Evolutionary conservation across 2,797 vertebrate genomes (phyloP).

Genomic region (Argyrosomus regius): DNA sequence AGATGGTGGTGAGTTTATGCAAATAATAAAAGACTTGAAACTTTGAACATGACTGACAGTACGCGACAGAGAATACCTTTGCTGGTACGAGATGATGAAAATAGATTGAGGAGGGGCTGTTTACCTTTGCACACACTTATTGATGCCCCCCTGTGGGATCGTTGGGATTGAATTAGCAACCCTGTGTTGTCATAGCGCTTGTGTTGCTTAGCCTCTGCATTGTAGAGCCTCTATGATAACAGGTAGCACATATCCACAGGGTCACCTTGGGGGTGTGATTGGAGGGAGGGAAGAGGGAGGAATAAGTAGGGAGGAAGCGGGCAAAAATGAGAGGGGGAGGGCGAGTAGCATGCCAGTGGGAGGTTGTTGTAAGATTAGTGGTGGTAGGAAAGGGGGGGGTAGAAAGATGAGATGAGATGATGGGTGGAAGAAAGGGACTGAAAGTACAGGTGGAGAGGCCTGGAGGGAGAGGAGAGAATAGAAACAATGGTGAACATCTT

Average conservation of each 20-base stretch:
- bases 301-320: constrained; percentile 20
- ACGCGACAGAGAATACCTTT: constrained; percentile 26
- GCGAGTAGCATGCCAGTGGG: constrained; percentile 25
- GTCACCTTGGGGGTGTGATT: constrained; percentile 75
- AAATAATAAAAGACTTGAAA: neutral
- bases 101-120: constrained; percentile 29
- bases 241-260: constrained; percentile 49
- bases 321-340: constrained; percentile 17
- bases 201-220: constrained; percentile 19
- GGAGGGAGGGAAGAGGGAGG: constrained; percentile 35
- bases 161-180: constrained; percentile 50
- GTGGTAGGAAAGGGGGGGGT: constrained; percentile 7
- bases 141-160: constrained; percentile 38
- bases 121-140: constrained; percentile 33
- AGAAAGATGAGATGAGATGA: constrained; percentile 46
- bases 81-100: constrained; percentile 12
- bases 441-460: constrained; percentile 33
- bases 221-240: constrained; percentile 30
- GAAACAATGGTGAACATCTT: constrained; percentile 43
- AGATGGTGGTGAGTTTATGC: constrained; percentile 4
- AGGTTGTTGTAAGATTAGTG: constrained; percentile 51
- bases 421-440: constrained; percentile 14
- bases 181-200: constrained; percentile 47
- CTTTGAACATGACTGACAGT: neutral
- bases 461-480: constrained; percentile 20